Conservation (phyloP, 2,113 vertebrate species). For the Geothlypis trichas region DNA sequence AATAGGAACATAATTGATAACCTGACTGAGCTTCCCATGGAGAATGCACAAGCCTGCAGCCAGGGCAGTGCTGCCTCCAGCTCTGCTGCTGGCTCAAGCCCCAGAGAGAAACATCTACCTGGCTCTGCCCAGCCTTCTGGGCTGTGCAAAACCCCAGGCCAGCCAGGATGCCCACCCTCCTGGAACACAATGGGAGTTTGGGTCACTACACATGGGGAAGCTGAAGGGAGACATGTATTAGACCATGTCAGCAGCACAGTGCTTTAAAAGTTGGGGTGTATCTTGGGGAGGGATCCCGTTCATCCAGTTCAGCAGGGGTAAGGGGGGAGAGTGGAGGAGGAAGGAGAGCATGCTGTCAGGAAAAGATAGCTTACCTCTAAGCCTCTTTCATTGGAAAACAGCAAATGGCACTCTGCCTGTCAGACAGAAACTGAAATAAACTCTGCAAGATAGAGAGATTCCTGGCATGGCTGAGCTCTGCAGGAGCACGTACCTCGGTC, state of each 20-base stretch:
- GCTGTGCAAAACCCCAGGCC: background rate
- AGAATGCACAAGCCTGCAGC: accelerated
- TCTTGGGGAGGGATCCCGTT: slow-evolving; percentile 30
- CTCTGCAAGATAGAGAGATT: background rate
- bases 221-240: background rate
- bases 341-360: background rate
- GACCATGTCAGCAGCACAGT: background rate
- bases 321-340: background rate
- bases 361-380: background rate
- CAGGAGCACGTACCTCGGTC: background rate
- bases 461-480: background rate
- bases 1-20: background rate
- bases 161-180: background rate
- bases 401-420: background rate
- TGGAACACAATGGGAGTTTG: background rate
- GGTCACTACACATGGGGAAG: background rate
- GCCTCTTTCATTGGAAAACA: background rate
- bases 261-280: slow-evolving; percentile 24
- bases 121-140: background rate
- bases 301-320: slow-evolving; percentile 12
- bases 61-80: background rate
- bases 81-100: background rate
- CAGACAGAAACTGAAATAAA: background rate
- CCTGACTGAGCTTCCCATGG: background rate
- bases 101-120: background rate